phyloP scores from a whole-genome alignment of 1,140 invertebrate species.

The Parapsyche elsis region DNA sequence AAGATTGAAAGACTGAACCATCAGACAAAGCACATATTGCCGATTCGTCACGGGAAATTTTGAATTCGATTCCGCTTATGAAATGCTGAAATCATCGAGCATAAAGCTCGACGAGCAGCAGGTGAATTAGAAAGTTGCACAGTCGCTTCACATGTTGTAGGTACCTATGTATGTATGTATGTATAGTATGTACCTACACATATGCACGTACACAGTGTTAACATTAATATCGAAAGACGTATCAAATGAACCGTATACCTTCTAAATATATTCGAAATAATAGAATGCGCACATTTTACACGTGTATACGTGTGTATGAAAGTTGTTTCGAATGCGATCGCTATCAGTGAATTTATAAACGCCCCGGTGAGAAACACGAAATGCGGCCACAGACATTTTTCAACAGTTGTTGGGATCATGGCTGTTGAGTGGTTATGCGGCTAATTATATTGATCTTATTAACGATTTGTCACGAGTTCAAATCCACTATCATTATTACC shows the following conservation, averaged over 20 bases:
- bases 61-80: background rate
- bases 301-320: conserved; percentile 39
- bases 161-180: background rate
- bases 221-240: conserved; percentile 26
- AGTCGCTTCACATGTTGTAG: conserved; percentile 13
- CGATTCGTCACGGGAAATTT: background rate
- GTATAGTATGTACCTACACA: too few relatives aligned
- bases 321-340: conserved; percentile 48
- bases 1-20: background rate
- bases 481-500: conserved; percentile 12
- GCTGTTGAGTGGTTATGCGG: conserved; percentile 27
- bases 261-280: conserved; percentile 39
- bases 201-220: background rate
- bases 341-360: conserved; percentile 44
- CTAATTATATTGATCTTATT: conserved; percentile 44
- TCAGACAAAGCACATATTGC: background rate
- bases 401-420: conserved; percentile 19
- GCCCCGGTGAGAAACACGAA: conserved; percentile 18
- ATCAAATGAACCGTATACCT: conserved; percentile 31
- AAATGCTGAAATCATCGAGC: conserved; percentile 6
- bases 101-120: conserved; percentile 7
- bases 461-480: conserved; percentile 37
- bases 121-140: conserved; percentile 54
- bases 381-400: conserved; percentile 33
- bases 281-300: conserved; percentile 39